A percentile compares a stretch with the other conserved stretches of the same genome.
Conservation (phyloP, 2,113 vertebrate genomes). For the Clinocottus analis region DNA sequence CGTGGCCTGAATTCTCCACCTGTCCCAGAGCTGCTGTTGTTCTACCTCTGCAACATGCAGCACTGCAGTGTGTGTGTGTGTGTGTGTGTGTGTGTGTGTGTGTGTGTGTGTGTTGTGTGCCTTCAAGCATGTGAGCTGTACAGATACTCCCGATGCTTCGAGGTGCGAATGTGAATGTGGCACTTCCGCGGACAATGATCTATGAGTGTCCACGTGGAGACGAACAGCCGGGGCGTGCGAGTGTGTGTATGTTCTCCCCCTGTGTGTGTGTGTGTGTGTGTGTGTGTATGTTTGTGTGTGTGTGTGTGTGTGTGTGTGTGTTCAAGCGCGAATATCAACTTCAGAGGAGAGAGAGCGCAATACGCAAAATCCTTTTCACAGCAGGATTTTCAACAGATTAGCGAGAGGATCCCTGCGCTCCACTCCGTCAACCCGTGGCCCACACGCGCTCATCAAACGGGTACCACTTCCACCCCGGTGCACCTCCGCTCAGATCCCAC, state of each 20-base stretch:
- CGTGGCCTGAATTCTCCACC: constrained; percentile 72
- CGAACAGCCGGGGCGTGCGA: neutral
- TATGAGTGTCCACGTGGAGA: constrained; percentile 6
- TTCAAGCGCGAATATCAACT: constrained; percentile 45
- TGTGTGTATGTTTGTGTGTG: neutral
- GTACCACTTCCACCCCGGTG: constrained; percentile 28
- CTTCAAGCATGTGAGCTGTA: constrained; percentile 5
- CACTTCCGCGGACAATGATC: constrained; percentile 11
- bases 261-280: constrained; percentile 2
- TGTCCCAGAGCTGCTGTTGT: constrained; percentile 51
- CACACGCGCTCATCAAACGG: constrained; percentile 59
- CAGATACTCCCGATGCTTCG: neutral
- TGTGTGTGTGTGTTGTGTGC: neutral
- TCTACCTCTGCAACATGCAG: constrained; percentile 83
- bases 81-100: constrained; percentile 16
- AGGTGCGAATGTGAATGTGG: constrained; percentile 15
- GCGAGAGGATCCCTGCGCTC: constrained; percentile 52
- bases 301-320: constrained; percentile 8
- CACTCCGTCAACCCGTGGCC: constrained; percentile 33
- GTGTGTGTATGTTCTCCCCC: neutral
- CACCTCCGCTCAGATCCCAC: constrained; percentile 57
- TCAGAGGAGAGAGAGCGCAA: constrained; percentile 33
- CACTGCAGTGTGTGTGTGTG: constrained; percentile 59
- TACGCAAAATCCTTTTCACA: constrained; percentile 56
- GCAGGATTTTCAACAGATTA: constrained; percentile 60